phyloP scores from a whole-genome alignment of 2,797 vertebrate species.

The Selene dorsalis region DNA sequence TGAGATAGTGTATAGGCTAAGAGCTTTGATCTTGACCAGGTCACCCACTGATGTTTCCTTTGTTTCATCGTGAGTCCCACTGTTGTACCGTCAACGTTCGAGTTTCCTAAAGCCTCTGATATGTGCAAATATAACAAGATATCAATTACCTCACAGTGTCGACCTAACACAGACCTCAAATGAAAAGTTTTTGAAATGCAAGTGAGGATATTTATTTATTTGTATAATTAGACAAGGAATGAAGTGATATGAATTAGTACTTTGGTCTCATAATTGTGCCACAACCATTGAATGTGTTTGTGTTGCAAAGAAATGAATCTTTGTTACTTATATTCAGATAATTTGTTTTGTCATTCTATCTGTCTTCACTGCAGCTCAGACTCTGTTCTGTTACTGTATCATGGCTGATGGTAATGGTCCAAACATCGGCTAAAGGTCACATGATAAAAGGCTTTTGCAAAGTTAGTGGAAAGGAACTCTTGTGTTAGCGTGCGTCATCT shows the following conservation, averaged over 20 bases:
- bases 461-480: constrained; percentile 27
- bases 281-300: not conserved
- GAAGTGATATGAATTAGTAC: not conserved
- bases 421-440: constrained; percentile 25
- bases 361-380: constrained; percentile 27
- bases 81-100: constrained; percentile 3
- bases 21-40: constrained; percentile 26
- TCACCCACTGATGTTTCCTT: constrained; percentile 14
- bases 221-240: constrained; percentile 7
- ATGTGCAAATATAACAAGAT: constrained; percentile 47
- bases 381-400: constrained; percentile 28
- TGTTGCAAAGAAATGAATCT: constrained; percentile 4
- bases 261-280: constrained; percentile 26
- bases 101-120: constrained; percentile 36
- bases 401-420: constrained; percentile 21
- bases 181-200: constrained; percentile 6
- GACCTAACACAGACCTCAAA: constrained; percentile 25
- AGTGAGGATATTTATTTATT: not conserved
- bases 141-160: constrained; percentile 39
- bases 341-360: not conserved
- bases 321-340: constrained; percentile 15
- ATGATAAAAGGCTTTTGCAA: constrained; percentile 38
- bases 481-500: constrained; percentile 25
- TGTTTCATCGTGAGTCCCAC: constrained; percentile 18
- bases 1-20: constrained; percentile 58